Evolutionary conservation across 2,113 vertebrate genomes (phyloP).

Genomic region (Vulpes vulpes): DNA sequence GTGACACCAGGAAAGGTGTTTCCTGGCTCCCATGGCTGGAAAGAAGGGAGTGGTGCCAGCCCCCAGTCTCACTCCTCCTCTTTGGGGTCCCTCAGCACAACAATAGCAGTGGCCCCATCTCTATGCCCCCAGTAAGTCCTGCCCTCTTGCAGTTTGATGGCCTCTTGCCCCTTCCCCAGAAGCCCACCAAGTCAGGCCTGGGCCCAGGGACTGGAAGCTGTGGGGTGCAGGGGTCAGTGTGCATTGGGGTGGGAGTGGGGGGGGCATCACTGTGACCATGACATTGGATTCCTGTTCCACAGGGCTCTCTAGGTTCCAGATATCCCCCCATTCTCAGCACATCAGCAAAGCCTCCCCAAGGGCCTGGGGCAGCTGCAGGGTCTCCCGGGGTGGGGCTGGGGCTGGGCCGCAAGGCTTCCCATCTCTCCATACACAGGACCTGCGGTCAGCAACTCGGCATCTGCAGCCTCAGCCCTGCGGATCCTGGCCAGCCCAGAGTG

Average conservation of each 20-base stretch:
- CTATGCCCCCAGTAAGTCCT: background rate
- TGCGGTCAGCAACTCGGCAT: background rate
- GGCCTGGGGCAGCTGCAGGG: background rate
- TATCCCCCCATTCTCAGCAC: background rate
- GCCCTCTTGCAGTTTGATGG: background rate
- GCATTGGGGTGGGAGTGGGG: accelerated
- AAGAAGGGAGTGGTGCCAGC: background rate
- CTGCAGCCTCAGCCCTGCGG: background rate
- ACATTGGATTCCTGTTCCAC: no score
- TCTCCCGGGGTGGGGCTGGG: accelerated
- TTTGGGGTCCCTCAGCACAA: background rate
- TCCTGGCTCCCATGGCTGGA: background rate
- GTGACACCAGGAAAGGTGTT: background rate
- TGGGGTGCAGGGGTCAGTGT: background rate
- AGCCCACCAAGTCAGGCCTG: background rate
- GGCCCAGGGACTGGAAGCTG: background rate
- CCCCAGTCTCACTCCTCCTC: background rate
- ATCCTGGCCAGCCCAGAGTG: background rate
- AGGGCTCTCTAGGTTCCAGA: background rate
- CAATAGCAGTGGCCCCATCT: background rate
- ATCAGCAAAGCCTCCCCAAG: background rate
- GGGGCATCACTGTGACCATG: accelerated
- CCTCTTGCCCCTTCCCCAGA: background rate
- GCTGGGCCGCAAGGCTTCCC: background rate
- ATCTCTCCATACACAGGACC: background rate